Percentiles rank a stretch among this genome's conserved stretches.
Evolutionary conservation across 2,888 invertebrate genomes (phyloP).

Genomic region (Odontothrips loti): DNA sequence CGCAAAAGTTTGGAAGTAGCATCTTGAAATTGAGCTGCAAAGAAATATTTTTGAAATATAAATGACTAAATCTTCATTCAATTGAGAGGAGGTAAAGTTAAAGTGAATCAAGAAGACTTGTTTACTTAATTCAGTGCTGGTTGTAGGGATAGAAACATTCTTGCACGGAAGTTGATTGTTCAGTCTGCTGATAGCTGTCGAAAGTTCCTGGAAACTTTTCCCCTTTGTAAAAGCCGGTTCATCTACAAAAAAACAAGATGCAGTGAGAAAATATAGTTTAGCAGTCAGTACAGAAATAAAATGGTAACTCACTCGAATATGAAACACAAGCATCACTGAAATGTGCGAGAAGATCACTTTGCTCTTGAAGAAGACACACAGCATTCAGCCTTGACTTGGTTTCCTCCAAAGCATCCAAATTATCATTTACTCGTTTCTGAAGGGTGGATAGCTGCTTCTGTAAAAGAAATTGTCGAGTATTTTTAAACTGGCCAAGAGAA

Average conservation of each 20-base stretch:
- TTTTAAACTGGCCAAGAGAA: not conserved
- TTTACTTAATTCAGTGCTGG: not conserved
- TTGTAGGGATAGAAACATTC: not conserved
- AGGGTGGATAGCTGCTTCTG: not conserved
- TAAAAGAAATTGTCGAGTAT: not conserved
- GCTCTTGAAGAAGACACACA: not conserved
- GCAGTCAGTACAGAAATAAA: not conserved
- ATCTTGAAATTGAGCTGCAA: not conserved
- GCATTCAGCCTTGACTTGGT: not conserved
- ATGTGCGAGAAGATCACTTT: not conserved
- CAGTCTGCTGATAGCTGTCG: not conserved
- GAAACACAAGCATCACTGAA: not conserved
- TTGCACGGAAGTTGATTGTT: not conserved
- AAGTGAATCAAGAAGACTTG: not conserved
- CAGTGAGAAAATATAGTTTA: not conserved
- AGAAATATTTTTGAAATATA: not conserved
- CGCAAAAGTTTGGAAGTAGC: not conserved
- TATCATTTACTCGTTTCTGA: not conserved
- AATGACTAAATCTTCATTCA: not conserved
- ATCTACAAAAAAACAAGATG: not conserved
- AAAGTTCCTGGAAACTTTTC: not conserved
- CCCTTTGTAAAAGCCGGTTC: not conserved
- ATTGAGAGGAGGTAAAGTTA: not conserved
- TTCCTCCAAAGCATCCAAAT: not conserved
- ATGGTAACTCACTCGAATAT: not conserved